Percentiles rank a stretch among this genome's conserved stretches.
phyloP scores from a whole-genome alignment of 2,797 vertebrate genomes.

The Champsocephalus gunnari region DNA sequence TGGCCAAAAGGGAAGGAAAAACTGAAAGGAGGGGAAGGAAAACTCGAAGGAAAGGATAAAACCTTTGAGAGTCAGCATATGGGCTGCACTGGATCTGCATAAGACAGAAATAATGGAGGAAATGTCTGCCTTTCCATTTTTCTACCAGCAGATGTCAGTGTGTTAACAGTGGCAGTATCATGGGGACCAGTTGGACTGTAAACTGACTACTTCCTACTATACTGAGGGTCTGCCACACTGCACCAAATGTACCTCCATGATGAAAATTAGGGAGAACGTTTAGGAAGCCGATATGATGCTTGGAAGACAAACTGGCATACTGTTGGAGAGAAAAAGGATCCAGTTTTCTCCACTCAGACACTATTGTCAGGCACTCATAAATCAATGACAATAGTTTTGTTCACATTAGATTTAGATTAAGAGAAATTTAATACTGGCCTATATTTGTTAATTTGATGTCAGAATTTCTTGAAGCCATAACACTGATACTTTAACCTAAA shows the following conservation, averaged over 20 bases:
- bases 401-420: conserved; percentile 5
- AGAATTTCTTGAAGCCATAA: conserved; percentile 64
- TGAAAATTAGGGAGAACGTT: neutral
- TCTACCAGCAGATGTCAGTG: conserved; percentile 62
- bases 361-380: conserved; percentile 1
- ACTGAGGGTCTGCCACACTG: neutral
- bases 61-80: conserved; percentile 19
- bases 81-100: neutral
- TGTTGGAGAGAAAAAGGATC: neutral
- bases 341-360: conserved; percentile 11
- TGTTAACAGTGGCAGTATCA: conserved; percentile 23
- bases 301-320: neutral
- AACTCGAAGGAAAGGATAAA: neutral
- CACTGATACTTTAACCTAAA: too few species aligned
- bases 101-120: neutral
- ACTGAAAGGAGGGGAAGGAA: neutral
- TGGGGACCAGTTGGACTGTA: neutral
- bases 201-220: neutral
- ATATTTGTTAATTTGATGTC: conserved; percentile 46
- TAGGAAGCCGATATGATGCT: neutral
- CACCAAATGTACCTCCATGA: conserved; percentile 3
- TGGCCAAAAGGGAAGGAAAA: neutral
- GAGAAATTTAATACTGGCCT: conserved; percentile 9
- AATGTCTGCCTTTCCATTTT: conserved; percentile 6
- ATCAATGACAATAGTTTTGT: neutral